Evolutionary conservation across 2,888 invertebrate species (phyloP), one percentile per base, ranked within the genome.

Genomic region (Deilephila porcellus): DNA sequence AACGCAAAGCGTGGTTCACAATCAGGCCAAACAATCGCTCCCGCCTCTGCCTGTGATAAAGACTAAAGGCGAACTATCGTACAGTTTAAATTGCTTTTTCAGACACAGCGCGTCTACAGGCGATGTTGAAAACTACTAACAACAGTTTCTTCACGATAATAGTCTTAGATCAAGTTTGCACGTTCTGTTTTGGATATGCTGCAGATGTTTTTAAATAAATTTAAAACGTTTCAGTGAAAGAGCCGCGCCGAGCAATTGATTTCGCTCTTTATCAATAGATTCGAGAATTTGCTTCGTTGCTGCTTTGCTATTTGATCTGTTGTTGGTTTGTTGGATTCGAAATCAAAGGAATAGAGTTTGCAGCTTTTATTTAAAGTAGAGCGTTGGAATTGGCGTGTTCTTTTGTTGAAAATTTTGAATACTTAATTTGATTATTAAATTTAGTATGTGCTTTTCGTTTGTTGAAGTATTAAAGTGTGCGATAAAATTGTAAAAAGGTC

Each of bases 71-170:
- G 76, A 81, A 85, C 85, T 79, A 84, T 85, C 85, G 84, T 90
- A 89, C 90, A 91, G 91, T 93, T 93, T 91, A 93, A 93, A 93
- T 93, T 93, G 93, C 91, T 93, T 93, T 93, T 92, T 91, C 92
- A 92, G 90, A 89, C 88, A 88, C 88, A 89, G 85, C 86, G 85
- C 88, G 86, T 90, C 90, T 90, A 88, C 91, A 90, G 86, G 86
- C 81, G 81, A 81, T 79, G 80, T 77, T 80, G 79, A 82, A 82
- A 86, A 89, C 87, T 83, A 85, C 86, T 86, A 90, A 91, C 90
- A 92, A 89, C 88, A 89, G 90, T 90, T 87, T 81, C 85, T 84
- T 85, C 83, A 85, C 86, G 85, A 88, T 90, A 91, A 90, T 89
- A 87, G 90, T 85, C 85, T 85, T 83, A 89, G 90, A 91, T 91